Conservation (phyloP, 2,888 invertebrate genomes). For the Sturmia bella region DNA sequence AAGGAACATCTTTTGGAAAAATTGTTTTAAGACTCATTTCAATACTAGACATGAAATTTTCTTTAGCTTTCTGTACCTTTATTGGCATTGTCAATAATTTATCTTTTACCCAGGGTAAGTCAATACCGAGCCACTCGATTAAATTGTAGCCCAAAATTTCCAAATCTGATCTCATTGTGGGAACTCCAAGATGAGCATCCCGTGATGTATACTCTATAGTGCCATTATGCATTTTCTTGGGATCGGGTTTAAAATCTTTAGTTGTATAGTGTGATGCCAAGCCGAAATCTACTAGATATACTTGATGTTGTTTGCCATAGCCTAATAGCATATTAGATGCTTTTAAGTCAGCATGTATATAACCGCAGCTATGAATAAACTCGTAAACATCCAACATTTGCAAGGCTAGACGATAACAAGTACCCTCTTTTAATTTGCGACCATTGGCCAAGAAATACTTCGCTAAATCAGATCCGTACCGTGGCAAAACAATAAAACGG, state of each 20-base stretch:
- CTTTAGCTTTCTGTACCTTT: conserved; percentile 87
- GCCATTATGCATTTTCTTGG: conserved; percentile 96
- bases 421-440: conserved; percentile 86
- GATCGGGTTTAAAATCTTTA: conserved; percentile 92
- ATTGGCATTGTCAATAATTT: conserved; percentile 83
- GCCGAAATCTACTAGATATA: conserved; percentile 97
- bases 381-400: conserved; percentile 95
- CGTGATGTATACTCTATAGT: conserved; percentile 98
- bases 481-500: conserved; percentile 94
- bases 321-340: conserved; percentile 95
- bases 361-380: conserved; percentile 94
- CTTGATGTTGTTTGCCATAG: conserved; percentile 85
- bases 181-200: conserved; percentile 96
- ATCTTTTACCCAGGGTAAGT: conserved; percentile 92
- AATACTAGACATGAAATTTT: conserved; percentile 85
- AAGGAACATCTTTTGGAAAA: conserved; percentile 81
- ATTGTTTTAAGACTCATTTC: conserved; percentile 74
- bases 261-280: conserved; percentile 89
- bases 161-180: conserved; percentile 94
- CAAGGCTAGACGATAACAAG: conserved; percentile 90
- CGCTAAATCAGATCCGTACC: conserved; percentile 93
- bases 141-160: conserved; percentile 97
- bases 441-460: conserved; percentile 87
- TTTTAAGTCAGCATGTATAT: conserved; percentile 98
- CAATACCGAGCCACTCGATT: conserved; percentile 93